These are phyloP conservation scores for Drosophila repletoides DNA, from an alignment of 1,140 invertebrate genomes.

Conservation along the genomic window DNA sequence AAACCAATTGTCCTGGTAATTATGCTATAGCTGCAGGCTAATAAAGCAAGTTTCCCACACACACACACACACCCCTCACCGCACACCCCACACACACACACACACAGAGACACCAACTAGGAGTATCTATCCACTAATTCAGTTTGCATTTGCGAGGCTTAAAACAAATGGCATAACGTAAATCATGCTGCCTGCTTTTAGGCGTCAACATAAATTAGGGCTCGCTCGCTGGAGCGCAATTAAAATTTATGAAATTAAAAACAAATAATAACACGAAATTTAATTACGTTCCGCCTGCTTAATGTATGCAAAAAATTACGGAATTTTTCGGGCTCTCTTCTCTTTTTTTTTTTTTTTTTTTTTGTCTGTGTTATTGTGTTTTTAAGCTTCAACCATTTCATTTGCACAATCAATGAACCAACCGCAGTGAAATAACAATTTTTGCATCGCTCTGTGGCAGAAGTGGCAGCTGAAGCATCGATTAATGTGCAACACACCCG, in stretches of 20 bases:
- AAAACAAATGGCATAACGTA: not conserved
- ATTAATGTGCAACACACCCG: no score
- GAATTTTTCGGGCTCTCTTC: no score
- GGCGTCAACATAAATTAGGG: conserved; percentile 20
- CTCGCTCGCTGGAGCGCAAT: conserved; percentile 33
- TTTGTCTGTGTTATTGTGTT: not conserved
- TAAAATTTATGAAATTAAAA: conserved; percentile 66
- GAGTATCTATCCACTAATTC: no score
- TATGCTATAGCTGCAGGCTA: no score
- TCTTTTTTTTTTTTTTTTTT: not conserved
- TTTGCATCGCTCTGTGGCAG: conserved; percentile 6
- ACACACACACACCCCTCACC: no score
- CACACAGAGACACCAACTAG: no score
- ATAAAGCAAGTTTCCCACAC: no score
- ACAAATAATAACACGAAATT: conserved; percentile 54
- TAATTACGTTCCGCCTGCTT: conserved; percentile 45
- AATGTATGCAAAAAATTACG: not conserved
- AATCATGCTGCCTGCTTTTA: conserved; percentile 3
- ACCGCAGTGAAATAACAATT: conserved; percentile 41
- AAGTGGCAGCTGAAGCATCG: conserved; percentile 24
- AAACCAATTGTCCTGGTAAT: no score
- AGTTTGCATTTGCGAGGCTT: not conserved
- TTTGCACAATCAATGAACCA: conserved; percentile 40
- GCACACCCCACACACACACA: no score
- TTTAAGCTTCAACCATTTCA: conserved; percentile 25